These are phyloP conservation scores for Ichneumon xanthorius DNA, from an alignment of 2,888 invertebrate genomes.

Conservation along the genomic window DNA sequence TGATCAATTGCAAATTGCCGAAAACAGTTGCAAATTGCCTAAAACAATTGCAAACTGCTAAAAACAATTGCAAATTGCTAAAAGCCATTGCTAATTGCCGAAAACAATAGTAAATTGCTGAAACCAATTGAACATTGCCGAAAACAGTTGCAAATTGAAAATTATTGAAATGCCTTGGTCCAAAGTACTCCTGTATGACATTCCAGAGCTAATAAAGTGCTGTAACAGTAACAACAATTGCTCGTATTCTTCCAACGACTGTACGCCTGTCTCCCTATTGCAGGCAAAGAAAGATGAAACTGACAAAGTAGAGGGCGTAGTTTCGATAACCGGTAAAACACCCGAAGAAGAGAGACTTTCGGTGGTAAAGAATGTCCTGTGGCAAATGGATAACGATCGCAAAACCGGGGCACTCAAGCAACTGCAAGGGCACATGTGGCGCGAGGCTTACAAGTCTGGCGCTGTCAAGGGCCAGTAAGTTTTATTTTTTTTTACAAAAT, in stretches of 20 bases:
- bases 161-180: not conserved
- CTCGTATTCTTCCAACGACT: not conserved
- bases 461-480: conserved; percentile 96
- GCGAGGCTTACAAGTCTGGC: conserved; percentile 92
- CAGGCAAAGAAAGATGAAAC: conserved; percentile 87
- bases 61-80: too few relatives aligned
- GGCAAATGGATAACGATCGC: conserved; percentile 93
- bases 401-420: conserved; percentile 93
- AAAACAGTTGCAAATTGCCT: too few relatives aligned
- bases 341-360: conserved; percentile 88
- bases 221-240: not conserved
- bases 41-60: too few relatives aligned
- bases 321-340: conserved; percentile 86
- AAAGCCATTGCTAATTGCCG: too few relatives aligned
- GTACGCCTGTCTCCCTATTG: conserved; percentile 45
- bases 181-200: not conserved
- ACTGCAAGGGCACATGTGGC: conserved; percentile 96
- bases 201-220: not conserved
- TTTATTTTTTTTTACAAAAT: conserved; percentile 41
- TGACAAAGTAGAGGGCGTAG: conserved; percentile 87
- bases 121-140: too few relatives aligned
- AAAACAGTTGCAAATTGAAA: not conserved
- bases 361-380: conserved; percentile 90
- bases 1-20: not conserved
- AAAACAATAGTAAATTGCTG: too few relatives aligned